phyloP scores from a whole-genome alignment of 2,113 vertebrate genomes.

The Coptodon rendalli region DNA sequence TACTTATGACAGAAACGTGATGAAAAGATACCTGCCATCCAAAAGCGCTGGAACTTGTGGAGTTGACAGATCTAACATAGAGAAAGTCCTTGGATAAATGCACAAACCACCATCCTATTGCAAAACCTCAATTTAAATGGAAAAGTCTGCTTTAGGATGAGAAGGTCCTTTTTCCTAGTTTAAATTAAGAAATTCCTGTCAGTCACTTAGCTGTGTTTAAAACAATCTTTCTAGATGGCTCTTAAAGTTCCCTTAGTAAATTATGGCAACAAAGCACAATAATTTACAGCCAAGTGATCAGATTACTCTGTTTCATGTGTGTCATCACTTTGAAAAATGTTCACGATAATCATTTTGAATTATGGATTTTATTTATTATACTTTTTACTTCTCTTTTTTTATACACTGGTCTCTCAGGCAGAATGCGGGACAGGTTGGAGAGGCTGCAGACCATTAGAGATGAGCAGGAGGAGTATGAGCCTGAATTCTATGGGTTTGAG shows the following conservation, averaged over 20 bases:
- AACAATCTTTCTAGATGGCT: background rate
- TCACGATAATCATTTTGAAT: background rate
- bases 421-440: conserved; percentile 40
- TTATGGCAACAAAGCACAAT: background rate
- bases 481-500: background rate
- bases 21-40: background rate
- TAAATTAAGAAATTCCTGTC: conserved; percentile 13
- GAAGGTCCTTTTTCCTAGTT: conserved; percentile 37
- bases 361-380: background rate
- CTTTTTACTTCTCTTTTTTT: background rate
- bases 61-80: background rate
- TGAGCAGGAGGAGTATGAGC: conserved; percentile 40
- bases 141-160: background rate
- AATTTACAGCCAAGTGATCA: background rate
- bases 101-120: background rate
- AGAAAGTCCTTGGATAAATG: background rate
- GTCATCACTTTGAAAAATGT: background rate
- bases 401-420: background rate
- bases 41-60: background rate
- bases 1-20: background rate
- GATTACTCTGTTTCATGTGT: background rate
- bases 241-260: background rate
- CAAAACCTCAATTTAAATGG: background rate
- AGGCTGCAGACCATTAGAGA: conserved; percentile 72
- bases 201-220: background rate